A percentile compares a stretch with the other conserved stretches of the same genome.
phyloP scores from a whole-genome alignment of 2,113 vertebrate species.

The Mus spicilegus region DNA sequence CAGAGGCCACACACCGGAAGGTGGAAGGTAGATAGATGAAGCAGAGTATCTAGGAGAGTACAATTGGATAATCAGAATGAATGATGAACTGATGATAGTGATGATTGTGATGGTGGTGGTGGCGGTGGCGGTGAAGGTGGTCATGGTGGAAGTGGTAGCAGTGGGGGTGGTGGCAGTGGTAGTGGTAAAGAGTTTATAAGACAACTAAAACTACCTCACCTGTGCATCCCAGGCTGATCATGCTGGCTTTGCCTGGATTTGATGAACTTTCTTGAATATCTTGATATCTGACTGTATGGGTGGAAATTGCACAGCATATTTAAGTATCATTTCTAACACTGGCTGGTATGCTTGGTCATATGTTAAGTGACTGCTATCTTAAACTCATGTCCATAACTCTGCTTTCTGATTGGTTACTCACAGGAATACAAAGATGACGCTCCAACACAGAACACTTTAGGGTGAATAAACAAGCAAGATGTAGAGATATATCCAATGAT shows the following conservation, averaged over 20 bases:
- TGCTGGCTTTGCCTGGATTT: neutral
- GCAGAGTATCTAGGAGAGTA: fast-evolving
- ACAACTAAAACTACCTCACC: neutral
- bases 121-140: neutral
- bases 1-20: neutral
- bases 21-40: neutral
- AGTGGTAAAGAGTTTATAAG: neutral
- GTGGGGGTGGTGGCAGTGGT: neutral
- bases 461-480: neutral
- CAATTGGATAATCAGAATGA: neutral
- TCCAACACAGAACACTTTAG: neutral
- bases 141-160: neutral
- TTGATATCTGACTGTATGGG: neutral
- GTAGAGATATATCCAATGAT: neutral
- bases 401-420: neutral
- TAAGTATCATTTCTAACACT: neutral
- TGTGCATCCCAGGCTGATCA: too few species aligned
- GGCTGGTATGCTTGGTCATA: neutral
- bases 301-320: neutral
- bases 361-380: neutral
- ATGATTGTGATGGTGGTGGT: neutral
- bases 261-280: neutral
- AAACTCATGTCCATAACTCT: neutral
- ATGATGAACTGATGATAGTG: neutral
- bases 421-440: too few species aligned